These are phyloP conservation scores for Empis stercorea DNA, from an alignment of 2,888 invertebrate genomes.

Conservation along the genomic window DNA sequence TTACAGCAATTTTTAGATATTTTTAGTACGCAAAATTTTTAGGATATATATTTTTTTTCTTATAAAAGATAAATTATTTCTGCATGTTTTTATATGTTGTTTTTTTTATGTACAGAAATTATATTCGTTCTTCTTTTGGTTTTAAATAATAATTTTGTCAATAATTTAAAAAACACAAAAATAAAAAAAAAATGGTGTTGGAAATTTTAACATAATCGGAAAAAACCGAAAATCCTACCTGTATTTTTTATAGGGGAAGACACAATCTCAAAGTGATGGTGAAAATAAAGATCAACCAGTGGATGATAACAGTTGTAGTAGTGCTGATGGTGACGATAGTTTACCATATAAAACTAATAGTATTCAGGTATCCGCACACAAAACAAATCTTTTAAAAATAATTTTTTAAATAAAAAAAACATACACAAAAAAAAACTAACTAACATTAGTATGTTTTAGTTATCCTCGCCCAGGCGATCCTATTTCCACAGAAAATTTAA, in stretches of 20 bases:
- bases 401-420: too few relatives aligned
- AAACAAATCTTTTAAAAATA: conserved; percentile 4
- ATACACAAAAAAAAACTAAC: conserved; percentile 1
- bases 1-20: too few relatives aligned
- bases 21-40: too few relatives aligned
- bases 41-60: too few relatives aligned
- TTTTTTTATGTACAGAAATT: too few relatives aligned
- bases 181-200: conserved; percentile 6
- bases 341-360: conserved; percentile 13
- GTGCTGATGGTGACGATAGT: conserved; percentile 11
- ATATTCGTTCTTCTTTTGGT: too few relatives aligned
- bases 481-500: too few relatives aligned
- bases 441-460: conserved; percentile 4
- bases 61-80: too few relatives aligned
- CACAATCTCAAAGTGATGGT: conserved; percentile 13
- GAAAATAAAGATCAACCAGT: conserved; percentile 16
- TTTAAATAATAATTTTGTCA: background rate
- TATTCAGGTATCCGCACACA: conserved; percentile 17
- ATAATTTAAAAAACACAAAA: too few relatives aligned
- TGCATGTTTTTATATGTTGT: too few relatives aligned
- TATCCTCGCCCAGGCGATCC: too few relatives aligned
- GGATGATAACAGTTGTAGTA: conserved; percentile 13
- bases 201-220: background rate
- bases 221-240: conserved; percentile 8
- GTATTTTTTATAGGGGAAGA: conserved; percentile 19